Conservation (phyloP, 2,113 vertebrate genomes). For the Sceloporus undulatus region DNA sequence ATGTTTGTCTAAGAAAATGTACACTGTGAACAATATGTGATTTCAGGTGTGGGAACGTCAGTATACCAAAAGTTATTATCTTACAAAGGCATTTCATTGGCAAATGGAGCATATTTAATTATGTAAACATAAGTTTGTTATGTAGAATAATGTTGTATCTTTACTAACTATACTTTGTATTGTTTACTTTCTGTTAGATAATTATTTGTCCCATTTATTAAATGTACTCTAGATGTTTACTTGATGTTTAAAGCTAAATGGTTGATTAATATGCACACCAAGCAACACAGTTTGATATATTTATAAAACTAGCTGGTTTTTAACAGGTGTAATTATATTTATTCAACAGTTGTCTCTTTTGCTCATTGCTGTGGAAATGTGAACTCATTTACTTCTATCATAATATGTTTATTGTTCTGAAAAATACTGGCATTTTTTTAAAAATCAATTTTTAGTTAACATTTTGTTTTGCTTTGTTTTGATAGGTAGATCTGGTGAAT, state of each 20-base stretch:
- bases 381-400: not conserved
- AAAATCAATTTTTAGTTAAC: not conserved
- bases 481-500: constrained; percentile 96
- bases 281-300: not conserved
- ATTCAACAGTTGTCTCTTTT: constrained; percentile 14
- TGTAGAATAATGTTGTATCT: constrained; percentile 14
- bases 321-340: constrained; percentile 23
- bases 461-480: constrained; percentile 26
- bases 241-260: constrained; percentile 32
- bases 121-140: constrained; percentile 14
- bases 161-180: constrained; percentile 25
- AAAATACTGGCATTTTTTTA: not conserved
- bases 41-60: not conserved
- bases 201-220: constrained; percentile 39
- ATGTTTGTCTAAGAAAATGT: not conserved
- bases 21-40: not conserved
- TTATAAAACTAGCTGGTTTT: not conserved
- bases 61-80: too few species aligned
- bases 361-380: constrained; percentile 21
- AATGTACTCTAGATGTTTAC: constrained; percentile 34
- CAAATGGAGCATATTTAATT: constrained; percentile 23
- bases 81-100: constrained; percentile 16
- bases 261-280: constrained; percentile 4
- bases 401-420: constrained; percentile 37
- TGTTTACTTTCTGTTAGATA: constrained; percentile 33